Percentiles rank a stretch among this genome's conserved stretches.
These are phyloP conservation scores for Scaptomyza reducta DNA, from an alignment of 2,888 invertebrate species.

Conservation along the genomic window DNA sequence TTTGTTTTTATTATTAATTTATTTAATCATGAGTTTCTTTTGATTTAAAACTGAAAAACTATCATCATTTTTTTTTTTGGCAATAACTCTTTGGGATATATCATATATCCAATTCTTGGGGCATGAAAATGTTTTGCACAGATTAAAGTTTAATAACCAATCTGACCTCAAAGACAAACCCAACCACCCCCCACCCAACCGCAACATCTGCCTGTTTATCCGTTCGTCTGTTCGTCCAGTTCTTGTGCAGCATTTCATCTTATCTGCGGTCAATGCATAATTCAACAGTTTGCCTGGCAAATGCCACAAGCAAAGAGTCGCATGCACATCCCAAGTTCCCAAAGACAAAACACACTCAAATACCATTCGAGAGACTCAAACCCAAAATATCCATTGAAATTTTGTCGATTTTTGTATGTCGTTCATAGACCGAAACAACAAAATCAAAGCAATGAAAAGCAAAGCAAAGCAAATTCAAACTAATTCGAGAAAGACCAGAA, in stretches of 20 bases:
- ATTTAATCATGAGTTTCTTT: no score
- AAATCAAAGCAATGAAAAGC: slow-evolving; percentile 7
- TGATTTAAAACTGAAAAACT: no score
- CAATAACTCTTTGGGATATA: neutral
- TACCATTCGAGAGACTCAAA: slow-evolving; percentile 16
- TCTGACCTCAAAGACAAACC: slow-evolving; percentile 7
- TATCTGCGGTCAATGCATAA: slow-evolving; percentile 64
- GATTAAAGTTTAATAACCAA: slow-evolving; percentile 62
- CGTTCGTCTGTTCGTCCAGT: neutral
- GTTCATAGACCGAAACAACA: slow-evolving; percentile 2
- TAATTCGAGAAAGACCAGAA: slow-evolving; percentile 33
- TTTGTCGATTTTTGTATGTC: slow-evolving; percentile 41
- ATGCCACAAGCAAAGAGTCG: slow-evolving; percentile 24
- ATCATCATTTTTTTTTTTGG: neutral
- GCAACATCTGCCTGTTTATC: slow-evolving; percentile 8
- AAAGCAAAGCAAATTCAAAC: slow-evolving; percentile 34
- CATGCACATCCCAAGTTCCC: slow-evolving; percentile 14
- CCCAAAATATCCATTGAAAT: slow-evolving; percentile 33
- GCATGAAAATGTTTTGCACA: slow-evolving; percentile 28
- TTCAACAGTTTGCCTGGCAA: slow-evolving; percentile 60
- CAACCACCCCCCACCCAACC: neutral
- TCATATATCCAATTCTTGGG: no score
- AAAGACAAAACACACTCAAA: slow-evolving; percentile 14
- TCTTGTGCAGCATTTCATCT: slow-evolving; percentile 50
- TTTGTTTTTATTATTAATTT: no score